Evolutionary conservation across 2,113 vertebrate species (phyloP), one percentile per base, ranked within the genome.

Genomic region (Amphiprion percula): DNA sequence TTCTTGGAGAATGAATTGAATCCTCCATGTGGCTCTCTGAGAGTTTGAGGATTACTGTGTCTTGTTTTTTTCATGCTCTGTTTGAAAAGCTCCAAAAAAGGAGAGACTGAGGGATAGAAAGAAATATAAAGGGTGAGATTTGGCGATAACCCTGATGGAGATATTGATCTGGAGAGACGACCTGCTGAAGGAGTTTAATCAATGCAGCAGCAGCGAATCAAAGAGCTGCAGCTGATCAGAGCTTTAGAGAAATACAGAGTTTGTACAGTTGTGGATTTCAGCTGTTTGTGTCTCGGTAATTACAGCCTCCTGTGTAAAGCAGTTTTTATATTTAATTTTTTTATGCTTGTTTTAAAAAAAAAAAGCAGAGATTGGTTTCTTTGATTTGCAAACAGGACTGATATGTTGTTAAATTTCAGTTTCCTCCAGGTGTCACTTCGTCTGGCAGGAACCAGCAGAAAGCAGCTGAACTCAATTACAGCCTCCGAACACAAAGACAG

Each of bases 381-480:
- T 70, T 85, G 61, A 75, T 80, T 80, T 75, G 44, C 73, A 82
- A 87, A 84, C 69, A 73, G 64, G 74, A 84, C 50, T 73, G 70
- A 82, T 66, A 62, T 74, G 28, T 71, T 64, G 55, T 55, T 58
- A 72, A 69, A 69, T 77, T 54, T 74, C 65, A 83, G 68, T 92
- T 91, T 86, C 60, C 82, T 71, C 61, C 63, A 79, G 74, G 68
- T 87, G 77, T 82, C 79, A 56, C 69, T 74, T 82, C 62, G 44
- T 75, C 68, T 53, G 59, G 60, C 65, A 54, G 74, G 66, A 53
- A 67, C 21, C 21, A 80, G 64, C 73, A 50, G 69, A 19, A 21
- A 62, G 66, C 79, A 82, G 81, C 65, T 80, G 79, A 89, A 88
- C 87, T 88, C 87, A 89, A 89, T 90, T 82, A 85, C 83, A 83